Conservation (phyloP, 2,113 vertebrate genomes). For the Dromaius novaehollandiae region DNA sequence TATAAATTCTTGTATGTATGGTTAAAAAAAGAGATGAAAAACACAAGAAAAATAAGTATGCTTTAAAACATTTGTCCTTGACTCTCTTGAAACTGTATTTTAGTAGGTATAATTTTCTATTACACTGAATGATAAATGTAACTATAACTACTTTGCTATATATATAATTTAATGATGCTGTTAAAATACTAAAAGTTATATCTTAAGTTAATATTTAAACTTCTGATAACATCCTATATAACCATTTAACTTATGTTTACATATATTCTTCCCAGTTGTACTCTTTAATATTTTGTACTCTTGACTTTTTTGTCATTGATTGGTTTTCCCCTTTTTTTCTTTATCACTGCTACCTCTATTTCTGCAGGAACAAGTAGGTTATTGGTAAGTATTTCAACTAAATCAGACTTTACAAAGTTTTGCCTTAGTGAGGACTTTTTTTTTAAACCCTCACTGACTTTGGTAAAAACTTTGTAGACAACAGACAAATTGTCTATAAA, state of each 20-base stretch:
- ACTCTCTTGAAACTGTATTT: neutral
- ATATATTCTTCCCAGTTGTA: constrained; percentile 48
- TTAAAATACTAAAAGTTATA: neutral
- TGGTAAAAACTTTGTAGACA: constrained; percentile 78
- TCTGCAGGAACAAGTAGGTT: constrained; percentile 78
- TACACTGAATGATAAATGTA: neutral
- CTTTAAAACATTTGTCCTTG: neutral
- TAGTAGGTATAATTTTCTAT: neutral
- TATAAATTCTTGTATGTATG: neutral
- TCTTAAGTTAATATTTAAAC: neutral
- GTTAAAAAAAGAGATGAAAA: neutral
- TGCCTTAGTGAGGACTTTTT: constrained; percentile 67
- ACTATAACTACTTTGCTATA: neutral
- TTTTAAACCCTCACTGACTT: constrained; percentile 47
- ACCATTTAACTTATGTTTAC: neutral
- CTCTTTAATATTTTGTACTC: constrained; percentile 56
- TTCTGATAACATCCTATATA: neutral
- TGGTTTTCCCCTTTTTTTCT: constrained; percentile 76
- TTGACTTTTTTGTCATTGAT: constrained; percentile 71
- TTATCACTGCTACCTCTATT: constrained; percentile 78
- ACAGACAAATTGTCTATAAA: constrained; percentile 49
- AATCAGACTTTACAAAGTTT: constrained; percentile 77
- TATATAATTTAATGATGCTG: neutral
- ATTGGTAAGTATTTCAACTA: constrained; percentile 78
- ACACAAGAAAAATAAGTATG: neutral